Evolutionary conservation across 2,888 invertebrate genomes (phyloP), one percentile per base, ranked within the genome.

Genomic region (Coleophora flavipennella): DNA sequence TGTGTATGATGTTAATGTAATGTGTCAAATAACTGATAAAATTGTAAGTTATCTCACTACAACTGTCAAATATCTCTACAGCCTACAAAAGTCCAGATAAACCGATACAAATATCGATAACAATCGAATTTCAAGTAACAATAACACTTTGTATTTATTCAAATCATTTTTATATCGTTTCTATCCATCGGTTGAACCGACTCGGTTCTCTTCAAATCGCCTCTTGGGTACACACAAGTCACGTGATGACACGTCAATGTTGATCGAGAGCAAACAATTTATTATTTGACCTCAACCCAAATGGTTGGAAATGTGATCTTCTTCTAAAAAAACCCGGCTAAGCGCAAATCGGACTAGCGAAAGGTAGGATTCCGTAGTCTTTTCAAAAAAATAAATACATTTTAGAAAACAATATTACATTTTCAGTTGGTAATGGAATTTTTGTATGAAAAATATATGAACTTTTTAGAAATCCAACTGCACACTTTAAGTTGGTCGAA

Each of bases 161-260:
- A 59, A 64, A 64, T 62, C 64, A 57, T 58, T 55, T 59, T 55
- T 53, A 49, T 46, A 49, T 36, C 42, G n/a, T n/a, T n/a, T n/a
- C n/a, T n/a, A n/a, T 6, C 3, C 20, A 6, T 6, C 20, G 39
- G 28, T 25, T 36, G 42, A 38, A 41, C 42, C 26, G 35, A 43
- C n/a, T 44, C 53, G 56, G 47, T 44, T 42, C 46, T 42, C 45
- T 53, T 51, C 49, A 49, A 52, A 58, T 62, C 57, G 53, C 57
- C 35, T 42, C 54, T 52, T 55, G 50, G 3, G 20, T n/a, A n/a
- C n/a, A 20, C 20, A 20, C 20, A 20, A 4, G 20, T 20, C 20
- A 20, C 20, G 20, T 20, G 3, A 55, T 40, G 40, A 37, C 40
- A 48, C 42, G 39, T 49, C 55, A 59, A 59, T 55, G 57, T 62